Conservation (phyloP, 64 coral and sea anemone genomes). For the Actinia equina region DNA sequence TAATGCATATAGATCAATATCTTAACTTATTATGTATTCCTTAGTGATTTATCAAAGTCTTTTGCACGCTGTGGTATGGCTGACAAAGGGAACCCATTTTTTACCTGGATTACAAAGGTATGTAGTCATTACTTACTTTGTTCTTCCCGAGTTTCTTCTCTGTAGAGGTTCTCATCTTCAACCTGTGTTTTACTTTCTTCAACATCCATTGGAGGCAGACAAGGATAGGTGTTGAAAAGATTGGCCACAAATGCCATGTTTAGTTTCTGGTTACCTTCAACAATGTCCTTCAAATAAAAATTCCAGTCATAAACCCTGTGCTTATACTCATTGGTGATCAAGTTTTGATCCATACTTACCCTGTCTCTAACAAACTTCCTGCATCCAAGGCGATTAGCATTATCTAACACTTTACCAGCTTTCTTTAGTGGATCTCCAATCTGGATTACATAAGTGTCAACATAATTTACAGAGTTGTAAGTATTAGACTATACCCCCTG, state of each 20-base stretch:
- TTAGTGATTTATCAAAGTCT: too few relatives aligned
- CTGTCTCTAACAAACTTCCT: conserved; percentile 89
- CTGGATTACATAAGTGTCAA: background rate
- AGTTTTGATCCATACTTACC: conserved; percentile 30
- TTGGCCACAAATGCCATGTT: conserved; percentile 99
- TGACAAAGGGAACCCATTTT: too few relatives aligned
- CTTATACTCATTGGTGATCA: too few relatives aligned
- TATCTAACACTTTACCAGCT: conserved; percentile 74
- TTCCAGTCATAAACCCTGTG: too few relatives aligned
- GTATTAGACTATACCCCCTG: too few relatives aligned
- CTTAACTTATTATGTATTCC: too few relatives aligned
- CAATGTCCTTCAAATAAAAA: conserved; percentile 63
- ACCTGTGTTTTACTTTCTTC: conserved; percentile 34
- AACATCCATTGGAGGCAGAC: conserved; percentile 83
- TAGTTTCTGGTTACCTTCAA: conserved; percentile 83
- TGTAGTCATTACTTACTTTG: conserved; percentile 45
- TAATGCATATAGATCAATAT: background rate
- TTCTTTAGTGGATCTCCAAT: conserved; percentile 41
- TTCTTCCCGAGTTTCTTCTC: conserved; percentile 93
- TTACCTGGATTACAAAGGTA: too few relatives aligned
- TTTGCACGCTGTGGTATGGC: too few relatives aligned
- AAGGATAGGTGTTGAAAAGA: conserved; percentile 83
- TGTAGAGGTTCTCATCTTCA: conserved; percentile 52
- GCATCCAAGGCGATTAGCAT: conserved; percentile 89
- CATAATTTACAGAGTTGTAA: too few relatives aligned